phyloP scores from a whole-genome alignment of 2,113 vertebrate species.

The Leptodactylus fuscus region DNA sequence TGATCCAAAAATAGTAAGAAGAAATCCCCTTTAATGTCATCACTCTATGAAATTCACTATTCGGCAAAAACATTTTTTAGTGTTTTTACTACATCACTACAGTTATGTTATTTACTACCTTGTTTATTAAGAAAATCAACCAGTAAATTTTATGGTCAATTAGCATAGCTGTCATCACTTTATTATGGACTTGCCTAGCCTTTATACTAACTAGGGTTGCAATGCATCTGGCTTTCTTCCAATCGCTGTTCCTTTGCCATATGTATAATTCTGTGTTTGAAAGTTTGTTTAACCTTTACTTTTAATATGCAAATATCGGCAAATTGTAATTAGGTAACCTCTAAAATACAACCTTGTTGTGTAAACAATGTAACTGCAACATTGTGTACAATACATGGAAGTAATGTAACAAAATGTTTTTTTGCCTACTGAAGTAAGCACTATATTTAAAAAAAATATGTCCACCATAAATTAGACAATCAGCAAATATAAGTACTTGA shows the following conservation, averaged over 20 bases:
- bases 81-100: no score
- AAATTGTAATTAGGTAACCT: neutral
- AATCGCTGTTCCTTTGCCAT: neutral
- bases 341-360: neutral
- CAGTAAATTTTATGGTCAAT: neutral
- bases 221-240: constrained; percentile 16
- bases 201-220: neutral
- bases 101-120: neutral
- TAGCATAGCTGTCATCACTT: neutral
- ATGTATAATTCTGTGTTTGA: constrained; percentile 7
- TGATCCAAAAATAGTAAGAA: no score
- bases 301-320: neutral
- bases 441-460: no score
- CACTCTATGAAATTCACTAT: no score
- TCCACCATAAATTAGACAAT: no score
- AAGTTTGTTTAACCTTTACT: constrained; percentile 21
- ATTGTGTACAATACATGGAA: neutral
- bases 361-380: neutral
- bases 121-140: neutral
- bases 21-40: no score
- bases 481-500: no score
- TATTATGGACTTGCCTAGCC: neutral
- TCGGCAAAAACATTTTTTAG: no score
- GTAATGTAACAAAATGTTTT: neutral
- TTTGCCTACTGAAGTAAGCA: neutral